These are phyloP conservation scores for Myotis davidii DNA, from an alignment of 2,113 vertebrate species.

Conservation along the genomic window DNA sequence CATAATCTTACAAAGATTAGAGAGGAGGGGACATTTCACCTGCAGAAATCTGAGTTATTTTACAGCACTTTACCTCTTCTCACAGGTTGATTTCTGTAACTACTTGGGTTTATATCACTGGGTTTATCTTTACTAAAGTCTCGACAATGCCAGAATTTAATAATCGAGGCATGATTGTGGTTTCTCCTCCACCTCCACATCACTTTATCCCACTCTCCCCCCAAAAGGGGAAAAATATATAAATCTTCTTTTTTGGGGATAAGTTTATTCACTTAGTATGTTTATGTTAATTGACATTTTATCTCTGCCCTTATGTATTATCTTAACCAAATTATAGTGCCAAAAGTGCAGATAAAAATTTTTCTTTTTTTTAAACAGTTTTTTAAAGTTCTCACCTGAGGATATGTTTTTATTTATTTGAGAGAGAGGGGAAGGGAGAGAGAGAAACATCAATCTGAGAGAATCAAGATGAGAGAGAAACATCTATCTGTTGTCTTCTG, in stretches of 20 bases:
- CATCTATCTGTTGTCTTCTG: too few relatives aligned
- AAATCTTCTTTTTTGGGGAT: too few relatives aligned
- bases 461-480: too few relatives aligned
- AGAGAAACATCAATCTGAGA: neutral
- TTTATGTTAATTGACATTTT: constrained; percentile 10
- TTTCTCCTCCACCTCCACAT: neutral
- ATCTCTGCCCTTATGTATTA: neutral
- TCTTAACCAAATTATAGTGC: neutral
- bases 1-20: neutral
- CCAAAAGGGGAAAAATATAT: neutral
- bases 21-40: neutral
- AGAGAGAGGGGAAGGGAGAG: neutral
- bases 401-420: neutral
- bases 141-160: neutral
- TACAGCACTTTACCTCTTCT: neutral
- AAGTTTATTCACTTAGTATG: neutral
- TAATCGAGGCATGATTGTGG: neutral
- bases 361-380: neutral
- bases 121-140: neutral
- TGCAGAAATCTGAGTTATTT: neutral
- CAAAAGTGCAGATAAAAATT: neutral
- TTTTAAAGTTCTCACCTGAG: neutral
- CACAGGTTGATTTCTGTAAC: neutral
- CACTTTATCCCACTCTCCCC: neutral
- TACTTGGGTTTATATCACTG: neutral